These are phyloP conservation scores for Calycopis cecrops DNA, from an alignment of 1,140 invertebrate species.

Conservation along the genomic window DNA sequence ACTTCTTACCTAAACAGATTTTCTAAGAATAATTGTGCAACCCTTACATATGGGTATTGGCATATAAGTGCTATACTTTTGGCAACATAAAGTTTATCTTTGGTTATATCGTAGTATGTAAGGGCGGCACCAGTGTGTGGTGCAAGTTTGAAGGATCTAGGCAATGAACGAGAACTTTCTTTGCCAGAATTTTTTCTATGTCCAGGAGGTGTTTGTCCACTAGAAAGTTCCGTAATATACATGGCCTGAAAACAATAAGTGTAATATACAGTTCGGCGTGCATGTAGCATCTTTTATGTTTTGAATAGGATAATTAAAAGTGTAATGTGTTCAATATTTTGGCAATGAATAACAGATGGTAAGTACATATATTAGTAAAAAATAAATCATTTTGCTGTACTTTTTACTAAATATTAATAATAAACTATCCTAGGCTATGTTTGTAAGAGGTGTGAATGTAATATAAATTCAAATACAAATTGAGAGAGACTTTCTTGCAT, in stretches of 20 bases:
- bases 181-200: constrained; percentile 75
- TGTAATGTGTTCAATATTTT: too few species aligned
- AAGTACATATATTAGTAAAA: too few species aligned
- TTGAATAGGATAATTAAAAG: too few species aligned
- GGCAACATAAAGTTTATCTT: constrained; percentile 94
- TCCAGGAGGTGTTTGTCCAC: constrained; percentile 81
- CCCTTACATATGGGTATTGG: constrained; percentile 91
- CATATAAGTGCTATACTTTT: constrained; percentile 96
- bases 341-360: neutral
- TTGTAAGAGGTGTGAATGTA: too few species aligned
- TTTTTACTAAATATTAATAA: too few species aligned
- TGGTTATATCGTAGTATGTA: constrained; percentile 93
- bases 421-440: too few species aligned
- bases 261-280: too few species aligned
- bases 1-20: constrained; percentile 85
- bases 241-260: constrained; percentile 80
- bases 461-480: too few species aligned
- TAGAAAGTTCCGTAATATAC: constrained; percentile 93
- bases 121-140: constrained; percentile 84
- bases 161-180: constrained; percentile 85
- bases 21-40: constrained; percentile 88
- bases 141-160: constrained; percentile 90
- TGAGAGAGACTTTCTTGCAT: too few species aligned
- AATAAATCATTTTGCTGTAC: too few species aligned
- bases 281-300: too few species aligned